Base-by-base conservation (phyloP, 1,140 invertebrate genomes). In the Musca vetustissima region DNA sequence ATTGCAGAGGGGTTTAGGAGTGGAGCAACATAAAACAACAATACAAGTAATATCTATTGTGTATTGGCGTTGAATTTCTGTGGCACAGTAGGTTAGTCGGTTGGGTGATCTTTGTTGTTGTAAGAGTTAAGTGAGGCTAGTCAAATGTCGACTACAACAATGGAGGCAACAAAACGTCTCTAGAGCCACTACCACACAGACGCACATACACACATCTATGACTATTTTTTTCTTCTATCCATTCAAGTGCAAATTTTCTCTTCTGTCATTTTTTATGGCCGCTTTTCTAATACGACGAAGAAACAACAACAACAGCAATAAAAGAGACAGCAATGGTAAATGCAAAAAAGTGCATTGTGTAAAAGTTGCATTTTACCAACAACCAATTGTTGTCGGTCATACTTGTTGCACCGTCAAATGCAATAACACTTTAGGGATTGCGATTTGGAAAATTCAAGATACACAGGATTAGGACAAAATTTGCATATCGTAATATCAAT, bases 291-390 rank as follows among this genome's bases (percentile, higher is more conserved):
- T 52, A 17, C 13, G 32, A 48, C 28, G 8, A 61, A 68, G 50
- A 19, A 68, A 32, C 43, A 49, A 53, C 28, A 28, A 21, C 21
- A 17, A n/a, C 19, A 24, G n/a, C 17, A 21, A 28, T 8, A 28
- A 28, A 28, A 59, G 11, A n/a, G n/a, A n/a, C n/a, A n/a, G n/a
- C n/a, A 24, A 22, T 57, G 9, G 48, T 49, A 55, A 76, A 79
- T 78, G 13, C 36, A 43, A 43, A 43, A 43, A 43, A 43, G 36
- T 43, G 6, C 36, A 78, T 80, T 79, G 78, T 80, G 78, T 80
- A 80, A 80, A 80, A 76, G 76, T 73, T 69, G 66, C 68, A 66
- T 66, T 66, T 66, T 55, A 22, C 59, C 49, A 65, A 55, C 13
- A 21, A 28, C 19, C 57, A 43, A 32, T 43, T 17, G 57, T 19